phyloP scores from a whole-genome alignment of 2,113 vertebrate species.

The Thinocorus orbignyianus region DNA sequence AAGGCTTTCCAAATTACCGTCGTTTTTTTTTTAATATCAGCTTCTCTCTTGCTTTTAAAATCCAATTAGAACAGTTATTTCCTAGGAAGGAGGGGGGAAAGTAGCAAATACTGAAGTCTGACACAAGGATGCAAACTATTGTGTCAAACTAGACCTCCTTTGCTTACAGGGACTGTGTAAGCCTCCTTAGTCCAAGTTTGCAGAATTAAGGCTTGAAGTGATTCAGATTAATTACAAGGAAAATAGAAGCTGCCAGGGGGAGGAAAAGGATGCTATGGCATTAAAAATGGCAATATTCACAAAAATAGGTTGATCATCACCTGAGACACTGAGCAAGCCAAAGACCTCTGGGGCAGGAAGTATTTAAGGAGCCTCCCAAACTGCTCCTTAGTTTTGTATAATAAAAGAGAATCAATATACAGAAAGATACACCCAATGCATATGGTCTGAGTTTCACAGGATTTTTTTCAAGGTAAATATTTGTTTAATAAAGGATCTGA shows the following conservation, averaged over 20 bases:
- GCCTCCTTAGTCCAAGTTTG: not conserved
- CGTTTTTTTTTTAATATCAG: not conserved
- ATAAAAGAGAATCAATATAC: not conserved
- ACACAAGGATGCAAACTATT: not conserved
- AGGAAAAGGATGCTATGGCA: not conserved
- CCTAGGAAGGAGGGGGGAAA: not conserved
- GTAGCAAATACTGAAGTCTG: not conserved
- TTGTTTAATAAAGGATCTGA: constrained; percentile 3
- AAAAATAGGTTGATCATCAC: not conserved
- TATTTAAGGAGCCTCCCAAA: not conserved
- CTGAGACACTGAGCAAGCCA: not conserved
- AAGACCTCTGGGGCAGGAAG: not conserved
- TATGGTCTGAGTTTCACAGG: not conserved
- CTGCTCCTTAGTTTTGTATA: not conserved
- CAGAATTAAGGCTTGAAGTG: not conserved
- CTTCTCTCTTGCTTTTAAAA: constrained; percentile 8
- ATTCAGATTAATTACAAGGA: not conserved
- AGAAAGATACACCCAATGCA: not conserved
- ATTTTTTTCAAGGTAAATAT: not conserved
- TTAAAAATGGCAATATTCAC: not conserved
- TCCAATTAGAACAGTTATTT: constrained; percentile 14
- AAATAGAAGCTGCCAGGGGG: not conserved
- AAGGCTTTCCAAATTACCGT: not conserved
- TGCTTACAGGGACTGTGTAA: not conserved
- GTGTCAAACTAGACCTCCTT: not conserved